phyloP scores from a whole-genome alignment of 2,888 invertebrate genomes.

The Gasteruption jaculator region DNA sequence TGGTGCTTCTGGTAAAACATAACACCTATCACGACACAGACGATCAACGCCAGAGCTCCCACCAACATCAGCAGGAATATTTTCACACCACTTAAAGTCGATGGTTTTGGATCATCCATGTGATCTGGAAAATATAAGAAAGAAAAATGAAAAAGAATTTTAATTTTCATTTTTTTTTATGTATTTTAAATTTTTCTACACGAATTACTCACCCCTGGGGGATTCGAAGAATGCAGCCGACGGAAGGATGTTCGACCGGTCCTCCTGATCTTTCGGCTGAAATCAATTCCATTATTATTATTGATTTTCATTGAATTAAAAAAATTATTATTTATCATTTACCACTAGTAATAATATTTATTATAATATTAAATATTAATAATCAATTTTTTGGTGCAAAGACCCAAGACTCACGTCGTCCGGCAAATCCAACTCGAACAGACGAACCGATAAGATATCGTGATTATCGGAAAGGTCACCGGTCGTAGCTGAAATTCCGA shows the following conservation, averaged over 20 bases:
- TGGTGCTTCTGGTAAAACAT: slow-evolving; percentile 92
- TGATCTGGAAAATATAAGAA: slow-evolving; percentile 59
- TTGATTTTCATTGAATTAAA: not conserved
- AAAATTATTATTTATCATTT: not conserved
- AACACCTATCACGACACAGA: slow-evolving; percentile 80
- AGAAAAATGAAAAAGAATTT: slow-evolving; percentile 6
- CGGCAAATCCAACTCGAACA: slow-evolving; percentile 85
- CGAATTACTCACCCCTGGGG: slow-evolving; percentile 62
- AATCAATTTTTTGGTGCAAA: no score
- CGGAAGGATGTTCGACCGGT: slow-evolving; percentile 80
- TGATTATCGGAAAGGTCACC: slow-evolving; percentile 97
- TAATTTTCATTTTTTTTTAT: slow-evolving; percentile 2
- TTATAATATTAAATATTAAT: not conserved
- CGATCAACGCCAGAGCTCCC: slow-evolving; percentile 77
- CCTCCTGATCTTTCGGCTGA: slow-evolving; percentile 63
- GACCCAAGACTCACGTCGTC: slow-evolving; percentile 57
- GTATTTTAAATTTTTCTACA: not conserved
- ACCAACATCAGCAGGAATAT: slow-evolving; percentile 84
- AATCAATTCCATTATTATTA: no score
- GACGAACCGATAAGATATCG: slow-evolving; percentile 85
- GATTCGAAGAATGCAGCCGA: slow-evolving; percentile 86
- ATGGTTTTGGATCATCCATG: slow-evolving; percentile 80
- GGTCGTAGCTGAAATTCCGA: slow-evolving; percentile 93
- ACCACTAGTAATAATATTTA: not conserved
- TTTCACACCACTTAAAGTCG: slow-evolving; percentile 83